Base-by-base conservation (phyloP, 2,888 invertebrate species). In the Rhagium mordax region DNA sequence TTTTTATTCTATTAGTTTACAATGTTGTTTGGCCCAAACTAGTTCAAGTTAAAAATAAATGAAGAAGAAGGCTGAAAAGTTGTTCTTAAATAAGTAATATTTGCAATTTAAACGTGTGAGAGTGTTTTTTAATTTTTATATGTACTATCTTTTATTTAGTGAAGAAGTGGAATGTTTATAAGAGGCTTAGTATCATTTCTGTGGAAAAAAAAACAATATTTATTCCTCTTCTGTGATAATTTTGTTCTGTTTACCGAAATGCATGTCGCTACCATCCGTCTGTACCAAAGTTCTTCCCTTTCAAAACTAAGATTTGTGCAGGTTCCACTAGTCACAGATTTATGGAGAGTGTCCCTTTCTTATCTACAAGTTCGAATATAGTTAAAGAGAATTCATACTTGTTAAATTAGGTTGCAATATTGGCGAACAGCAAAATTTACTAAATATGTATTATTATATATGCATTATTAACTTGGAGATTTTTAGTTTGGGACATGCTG, bases 301-400 rank as follows among this genome's bases (percentile, higher is more conserved):
- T 78, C 74, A 69, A 75, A 78, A 80, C 75, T 78, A 80, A 80
- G 79, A 79, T 78, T 81, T 82, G 80, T 65, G 81, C 81, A 82
- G 78, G 81, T 82, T 83, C 81, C 81, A 82, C 83, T 83, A 83
- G 81, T 72, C 61, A 70, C 51, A 68, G 70, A 69, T 8, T 60
- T 51, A 15, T 20, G 29, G 29, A 65, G 15, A 65, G 15, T 16
- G 61, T 53, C 27, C 49, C 51, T 27, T 27, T n/a, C 51, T 33
- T 51, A 53, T 65, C 53, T 65, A 33, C 29, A 53, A 53, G 41
- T 65, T 53, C 55, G 33, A 15, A 65, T 5, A n/a, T n/a, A n/a
- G 8, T 41, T 4, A 41, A 2, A 41, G 24, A 24, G 24, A 24
- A 24, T 24, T 24, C 24, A 24, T 24, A 24, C 24, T 24, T 24